Base-by-base conservation (phyloP, 2,797 vertebrate species). In the Hirundo rustica region DNA sequence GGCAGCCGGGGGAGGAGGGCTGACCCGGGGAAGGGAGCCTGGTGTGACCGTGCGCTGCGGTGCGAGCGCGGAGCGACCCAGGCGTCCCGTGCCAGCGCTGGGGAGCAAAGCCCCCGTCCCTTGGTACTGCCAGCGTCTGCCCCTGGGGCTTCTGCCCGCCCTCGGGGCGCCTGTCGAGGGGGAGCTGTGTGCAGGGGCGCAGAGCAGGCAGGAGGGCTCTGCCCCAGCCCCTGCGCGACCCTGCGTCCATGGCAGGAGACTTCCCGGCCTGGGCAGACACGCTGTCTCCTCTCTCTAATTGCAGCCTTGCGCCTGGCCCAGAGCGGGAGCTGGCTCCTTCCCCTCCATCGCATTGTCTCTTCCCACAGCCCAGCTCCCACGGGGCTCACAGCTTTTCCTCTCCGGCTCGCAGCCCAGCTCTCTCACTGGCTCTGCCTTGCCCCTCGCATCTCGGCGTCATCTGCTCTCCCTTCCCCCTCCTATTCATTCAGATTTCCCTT, bases 251-350 rank as follows among this genome's bases (percentile, higher is more conserved):
- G 23, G 68, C 80, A 84, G 20, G 32, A 74, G 66, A 48, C 15
- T 74, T 94, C 84, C 87, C 72, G 74, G 73, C 30, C 14, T 9
- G 12, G 66, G 82, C 70, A 96, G 95, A 96, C 91, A 82, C 0
- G 0, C 82, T 55, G 92, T 89, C 92, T 96, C 95, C 95, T 85
- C 26, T 89, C 53, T 61, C 79, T 95, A 94, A 95, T 93, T 92
- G 89, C 91, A 94, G 92, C 91, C 85, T 85, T 86, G 78, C 4
- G 9, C 89, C 26, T 51, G 74, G 87, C 78, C 74, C 58, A 13
- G 76, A 92, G 74, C 11, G 14, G 88, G 65, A 93, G 70, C 73
- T 88, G 91, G 91, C 91, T 93, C 76, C 80, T 81, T 95, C 85
- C 90, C 84, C 34, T 87, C 71, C 61, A 60, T 88, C 0, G 2